Conservation (phyloP, 1,140 invertebrate species). For the Rhizoglyphus robini region DNA sequence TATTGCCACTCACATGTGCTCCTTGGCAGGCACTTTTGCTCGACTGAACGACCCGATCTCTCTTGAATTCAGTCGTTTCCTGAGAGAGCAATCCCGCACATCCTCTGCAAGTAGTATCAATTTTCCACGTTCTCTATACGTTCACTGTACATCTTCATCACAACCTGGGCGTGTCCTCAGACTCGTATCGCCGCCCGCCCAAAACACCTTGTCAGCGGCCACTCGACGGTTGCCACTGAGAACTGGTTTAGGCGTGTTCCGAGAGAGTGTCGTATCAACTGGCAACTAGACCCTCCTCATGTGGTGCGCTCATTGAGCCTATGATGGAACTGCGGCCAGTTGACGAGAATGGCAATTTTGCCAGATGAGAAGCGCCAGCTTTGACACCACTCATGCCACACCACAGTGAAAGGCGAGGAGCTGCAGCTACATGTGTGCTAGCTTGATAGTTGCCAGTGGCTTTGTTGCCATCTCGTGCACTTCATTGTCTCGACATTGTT, state of each 20-base stretch:
- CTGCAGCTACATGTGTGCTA: no score
- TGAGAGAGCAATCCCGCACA: background rate
- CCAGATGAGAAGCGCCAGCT: no score
- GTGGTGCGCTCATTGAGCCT: no score
- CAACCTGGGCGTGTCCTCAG: background rate
- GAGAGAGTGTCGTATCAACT: background rate
- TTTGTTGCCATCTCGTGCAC: background rate
- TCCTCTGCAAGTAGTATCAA: background rate
- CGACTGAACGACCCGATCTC: no score
- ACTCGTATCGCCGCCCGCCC: no score
- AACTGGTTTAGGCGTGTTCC: constrained; percentile 6
- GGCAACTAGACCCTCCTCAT: background rate
- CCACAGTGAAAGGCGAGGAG: no score
- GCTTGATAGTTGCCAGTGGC: background rate
- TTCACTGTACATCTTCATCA: background rate
- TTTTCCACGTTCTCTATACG: constrained; percentile 8
- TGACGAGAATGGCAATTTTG: no score
- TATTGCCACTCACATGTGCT: background rate
- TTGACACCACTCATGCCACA: no score
- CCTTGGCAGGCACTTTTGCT: background rate
- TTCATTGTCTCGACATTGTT: no score
- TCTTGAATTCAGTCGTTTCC: background rate
- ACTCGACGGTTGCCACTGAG: no score
- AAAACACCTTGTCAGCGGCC: no score
- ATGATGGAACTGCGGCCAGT: no score